Evolutionary conservation across 2,797 vertebrate genomes (phyloP), one percentile per base, ranked within the genome.

Genomic region (Myotis daubentonii): DNA sequence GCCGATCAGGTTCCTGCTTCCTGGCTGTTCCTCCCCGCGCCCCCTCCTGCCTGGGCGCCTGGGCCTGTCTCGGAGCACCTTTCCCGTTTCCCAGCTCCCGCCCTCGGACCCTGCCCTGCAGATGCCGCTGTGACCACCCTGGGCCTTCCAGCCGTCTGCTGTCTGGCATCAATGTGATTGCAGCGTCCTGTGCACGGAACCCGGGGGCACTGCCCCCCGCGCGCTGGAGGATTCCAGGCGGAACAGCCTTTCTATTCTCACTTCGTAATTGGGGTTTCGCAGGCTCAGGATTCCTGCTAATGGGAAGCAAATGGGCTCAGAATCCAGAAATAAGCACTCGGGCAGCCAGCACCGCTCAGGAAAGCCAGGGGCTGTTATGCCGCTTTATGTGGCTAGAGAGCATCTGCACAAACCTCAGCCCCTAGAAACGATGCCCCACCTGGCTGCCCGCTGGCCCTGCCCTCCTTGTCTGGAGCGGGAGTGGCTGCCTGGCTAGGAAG

Each of bases 221-320:
- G 47, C 60, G 53, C n/a, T n/a, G 0, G 15, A 86, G 92, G 71
- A 53, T 72, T 74, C 0, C 0, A 75, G 36, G 71, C 79, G 28
- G 68, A 92, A 55, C 62, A 4, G 49, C 53, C 0, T 97, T 94
- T 89, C 95, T 94, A 91, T 97, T 95, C 87, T 89, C 94, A 90
- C 81, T 75, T 79, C 66, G 84, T 97, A 91, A 94, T 91, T 95
- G 95, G 94, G 96, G 96, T 93, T 95, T 87, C 62, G 28, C 76
- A 76, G 93, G 60, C 72, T 76, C 79, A 82, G 85, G 84, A 96
- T 96, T 92, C 89, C 78, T 82, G 91, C 91, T 94, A 93, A 94
- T 91, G 92, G 92, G 94, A 95, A 96, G 93, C 93, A 96, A 96
- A 96, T 94, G 96, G 80, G 89, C 95, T 79, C 84, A 93, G 68